Evolutionary conservation across 2,113 vertebrate species (phyloP).

Genomic region (Callionymus lyra): DNA sequence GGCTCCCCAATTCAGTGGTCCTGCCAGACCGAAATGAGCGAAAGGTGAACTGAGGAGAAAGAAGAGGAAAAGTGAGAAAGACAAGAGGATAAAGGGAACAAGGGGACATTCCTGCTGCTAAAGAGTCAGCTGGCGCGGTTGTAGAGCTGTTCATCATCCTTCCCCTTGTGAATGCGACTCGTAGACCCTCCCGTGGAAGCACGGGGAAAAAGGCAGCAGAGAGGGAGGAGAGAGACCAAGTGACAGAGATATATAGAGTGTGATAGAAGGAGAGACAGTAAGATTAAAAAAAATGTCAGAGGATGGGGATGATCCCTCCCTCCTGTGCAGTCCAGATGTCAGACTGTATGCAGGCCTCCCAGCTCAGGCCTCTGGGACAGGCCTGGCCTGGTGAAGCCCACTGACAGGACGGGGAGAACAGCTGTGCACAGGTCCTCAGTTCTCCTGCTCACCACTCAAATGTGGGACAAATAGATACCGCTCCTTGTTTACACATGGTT

Average conservation of each 20-base stretch:
- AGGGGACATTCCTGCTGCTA: slow-evolving; percentile 38
- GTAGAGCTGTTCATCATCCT: slow-evolving; percentile 59
- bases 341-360: slow-evolving; percentile 52
- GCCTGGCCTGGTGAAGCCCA: slow-evolving; percentile 53
- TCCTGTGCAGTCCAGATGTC: slow-evolving; percentile 61
- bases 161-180: slow-evolving; percentile 53
- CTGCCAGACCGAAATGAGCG: slow-evolving; percentile 12
- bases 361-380: slow-evolving; percentile 52
- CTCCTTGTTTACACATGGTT: slow-evolving; percentile 54
- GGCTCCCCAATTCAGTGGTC: slow-evolving; percentile 8
- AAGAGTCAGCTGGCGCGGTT: slow-evolving; percentile 60
- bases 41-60: slow-evolving; percentile 17
- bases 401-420: slow-evolving; percentile 58
- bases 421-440: slow-evolving; percentile 59
- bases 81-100: slow-evolving; percentile 22
- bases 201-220: slow-evolving; percentile 10
- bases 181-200: slow-evolving; percentile 17
- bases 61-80: slow-evolving; percentile 2
- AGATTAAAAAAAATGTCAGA: slow-evolving; percentile 20
- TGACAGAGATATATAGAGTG: slow-evolving; percentile 38
- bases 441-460: slow-evolving; percentile 45
- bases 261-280: slow-evolving; percentile 25
- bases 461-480: slow-evolving; percentile 52
- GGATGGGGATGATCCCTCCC: slow-evolving; percentile 35
- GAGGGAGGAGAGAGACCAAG: slow-evolving; percentile 15